These are phyloP conservation scores for Athene noctua DNA, from an alignment of 2,113 vertebrate genomes.

Conservation along the genomic window DNA sequence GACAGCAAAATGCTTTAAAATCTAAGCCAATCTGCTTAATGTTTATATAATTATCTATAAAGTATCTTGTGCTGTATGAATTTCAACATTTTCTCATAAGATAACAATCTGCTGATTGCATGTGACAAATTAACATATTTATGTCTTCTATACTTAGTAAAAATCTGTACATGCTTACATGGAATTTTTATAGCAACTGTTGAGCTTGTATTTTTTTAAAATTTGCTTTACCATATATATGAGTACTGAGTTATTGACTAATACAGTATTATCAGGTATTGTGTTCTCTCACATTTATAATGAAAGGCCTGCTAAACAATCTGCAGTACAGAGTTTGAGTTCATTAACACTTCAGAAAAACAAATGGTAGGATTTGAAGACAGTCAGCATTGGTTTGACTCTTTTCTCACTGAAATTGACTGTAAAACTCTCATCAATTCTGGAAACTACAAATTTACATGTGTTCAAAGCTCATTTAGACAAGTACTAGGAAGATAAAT, in stretches of 20 bases:
- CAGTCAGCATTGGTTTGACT: background rate
- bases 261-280: background rate
- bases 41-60: slow-evolving; percentile 1
- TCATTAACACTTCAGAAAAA: background rate
- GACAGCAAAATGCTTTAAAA: background rate
- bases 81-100: background rate
- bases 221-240: background rate
- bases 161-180: background rate
- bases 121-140: background rate
- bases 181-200: background rate
- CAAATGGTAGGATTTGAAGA: background rate
- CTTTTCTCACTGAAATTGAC: background rate
- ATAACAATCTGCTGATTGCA: background rate
- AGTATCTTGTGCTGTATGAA: background rate
- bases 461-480: background rate
- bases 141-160: background rate
- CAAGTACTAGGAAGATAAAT: background rate
- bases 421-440: background rate
- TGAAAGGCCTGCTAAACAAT: background rate
- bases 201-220: background rate
- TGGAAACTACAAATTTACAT: background rate
- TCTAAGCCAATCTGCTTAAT: background rate
- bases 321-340: background rate
- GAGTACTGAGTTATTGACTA: background rate
- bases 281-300: background rate